Conservation (phyloP, 1,140 invertebrate species). For the Eupristina koningsbergeri region DNA sequence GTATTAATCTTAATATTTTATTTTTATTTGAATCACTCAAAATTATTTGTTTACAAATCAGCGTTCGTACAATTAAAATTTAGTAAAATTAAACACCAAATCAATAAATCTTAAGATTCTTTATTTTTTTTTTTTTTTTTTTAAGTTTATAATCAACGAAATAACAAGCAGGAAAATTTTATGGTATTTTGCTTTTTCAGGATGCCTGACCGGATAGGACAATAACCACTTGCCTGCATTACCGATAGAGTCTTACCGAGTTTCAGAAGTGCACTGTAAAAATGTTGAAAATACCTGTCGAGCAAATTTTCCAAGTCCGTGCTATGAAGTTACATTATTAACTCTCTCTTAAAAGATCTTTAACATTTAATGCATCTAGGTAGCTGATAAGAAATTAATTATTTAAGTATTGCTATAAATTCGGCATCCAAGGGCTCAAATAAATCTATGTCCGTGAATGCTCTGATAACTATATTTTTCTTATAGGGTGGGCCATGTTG, state of each 20-base stretch:
- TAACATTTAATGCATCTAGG: not conserved
- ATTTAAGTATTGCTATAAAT: not conserved
- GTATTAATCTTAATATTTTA: no score
- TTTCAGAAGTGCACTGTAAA: not conserved
- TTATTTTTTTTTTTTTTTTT: no score
- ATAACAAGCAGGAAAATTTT: not conserved
- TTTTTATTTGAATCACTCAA: no score
- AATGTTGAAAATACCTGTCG: conserved; percentile 50
- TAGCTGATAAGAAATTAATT: not conserved
- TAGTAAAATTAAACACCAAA: not conserved
- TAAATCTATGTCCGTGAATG: conserved; percentile 45
- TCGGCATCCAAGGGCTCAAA: conserved; percentile 42
- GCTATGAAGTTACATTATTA: not conserved
- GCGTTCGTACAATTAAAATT: no score
- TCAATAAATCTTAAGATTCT: no score
- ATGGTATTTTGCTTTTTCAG: not conserved
- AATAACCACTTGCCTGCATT: conserved; percentile 54
- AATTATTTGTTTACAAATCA: no score
- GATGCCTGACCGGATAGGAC: conserved; percentile 33
- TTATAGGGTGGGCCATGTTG: conserved; percentile 36
- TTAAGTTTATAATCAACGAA: not conserved
- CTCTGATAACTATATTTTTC: conserved; percentile 2
- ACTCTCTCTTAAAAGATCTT: not conserved
- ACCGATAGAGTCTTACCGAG: conserved; percentile 51
- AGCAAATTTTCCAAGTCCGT: conserved; percentile 19